Evolutionary conservation across 2,797 vertebrate species (phyloP), one percentile per base, ranked within the genome.

Genomic region (Onychomys leucogaster): DNA sequence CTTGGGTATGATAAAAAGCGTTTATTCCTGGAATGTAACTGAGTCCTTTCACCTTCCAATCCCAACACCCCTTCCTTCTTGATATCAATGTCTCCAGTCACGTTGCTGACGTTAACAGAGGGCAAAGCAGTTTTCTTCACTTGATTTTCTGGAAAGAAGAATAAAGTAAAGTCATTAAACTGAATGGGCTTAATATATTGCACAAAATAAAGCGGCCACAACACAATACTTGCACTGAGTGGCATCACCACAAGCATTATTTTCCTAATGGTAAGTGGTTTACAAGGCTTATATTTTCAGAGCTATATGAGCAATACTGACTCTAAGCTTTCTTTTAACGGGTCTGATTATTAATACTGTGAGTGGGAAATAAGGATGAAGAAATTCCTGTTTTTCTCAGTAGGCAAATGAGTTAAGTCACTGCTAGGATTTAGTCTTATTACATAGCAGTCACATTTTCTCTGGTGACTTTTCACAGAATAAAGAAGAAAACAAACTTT

Each of bases 1-100:
- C 99, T 99, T 34, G 99, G 99, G 97, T 99, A 99, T 27, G 99
- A 99, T 97, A 99, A 99, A 98, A 99, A 99, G 27, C 99, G 99
- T 97, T 99, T 99, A 96, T 95, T 99, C 94, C 99, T 98, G 98
- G 98, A 98, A 98, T 94, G 98, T 94, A 88, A 77, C 37, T 65
- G 96, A 95, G 85, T 98, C 97, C 29, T 97, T 89, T 95, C 95
- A 52, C 96, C 95, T 94, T 95, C 97, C 96, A 95, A 0, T 23
- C 96, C 57, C 88, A 97, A 96, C 97, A 92, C 91, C 71, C 98
- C 92, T 87, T 97, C 95, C 83, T 98, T 98, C 96, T 98, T 98
- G 91, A 98, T 96, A 23, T 96, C 97, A 96, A 99, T 96, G 94
- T 99, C 98, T 97, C 99, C 98, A 95, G 96, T 98, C 95, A 99